Evolutionary conservation across 2,888 invertebrate genomes (phyloP).

Genomic region (Dendrolimus pini): DNA sequence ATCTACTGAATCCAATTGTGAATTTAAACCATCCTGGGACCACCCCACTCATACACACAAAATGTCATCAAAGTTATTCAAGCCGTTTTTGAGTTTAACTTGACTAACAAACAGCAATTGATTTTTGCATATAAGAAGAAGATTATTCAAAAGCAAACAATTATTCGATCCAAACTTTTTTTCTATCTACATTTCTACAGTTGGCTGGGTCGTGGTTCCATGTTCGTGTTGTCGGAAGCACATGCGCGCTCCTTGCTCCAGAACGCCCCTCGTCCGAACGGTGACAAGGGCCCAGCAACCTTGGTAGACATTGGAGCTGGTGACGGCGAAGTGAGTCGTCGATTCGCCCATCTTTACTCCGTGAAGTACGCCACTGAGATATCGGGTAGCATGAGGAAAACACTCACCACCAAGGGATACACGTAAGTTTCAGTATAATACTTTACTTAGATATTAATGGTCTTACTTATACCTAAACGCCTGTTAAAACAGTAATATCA

Average conservation of each 20-base stretch:
- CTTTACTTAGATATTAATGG: no score
- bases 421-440: slow-evolving; percentile 71
- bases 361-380: slow-evolving; percentile 93
- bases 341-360: slow-evolving; percentile 84
- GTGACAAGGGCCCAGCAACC: slow-evolving; percentile 29
- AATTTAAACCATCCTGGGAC: no score
- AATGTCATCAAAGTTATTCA: no score
- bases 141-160: no score
- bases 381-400: slow-evolving; percentile 90
- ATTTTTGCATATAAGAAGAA: no score
- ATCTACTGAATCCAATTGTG: no score
- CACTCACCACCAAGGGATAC: slow-evolving; percentile 85
- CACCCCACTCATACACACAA: no score
- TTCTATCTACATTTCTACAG: slow-evolving; percentile 69
- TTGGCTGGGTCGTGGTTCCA: slow-evolving; percentile 92
- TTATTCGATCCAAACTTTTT: no score
- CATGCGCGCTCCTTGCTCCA: slow-evolving; percentile 84
- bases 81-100: no score
- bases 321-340: slow-evolving; percentile 94
- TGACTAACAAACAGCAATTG: no score
- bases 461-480: no score
- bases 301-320: slow-evolving; percentile 95
- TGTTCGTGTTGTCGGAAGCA: slow-evolving; percentile 94
- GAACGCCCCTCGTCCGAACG: slow-evolving; percentile 23
- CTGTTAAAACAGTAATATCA: no score